Evolutionary conservation across 2,113 vertebrate species (phyloP).

Genomic region (Syngnathus scovelli): DNA sequence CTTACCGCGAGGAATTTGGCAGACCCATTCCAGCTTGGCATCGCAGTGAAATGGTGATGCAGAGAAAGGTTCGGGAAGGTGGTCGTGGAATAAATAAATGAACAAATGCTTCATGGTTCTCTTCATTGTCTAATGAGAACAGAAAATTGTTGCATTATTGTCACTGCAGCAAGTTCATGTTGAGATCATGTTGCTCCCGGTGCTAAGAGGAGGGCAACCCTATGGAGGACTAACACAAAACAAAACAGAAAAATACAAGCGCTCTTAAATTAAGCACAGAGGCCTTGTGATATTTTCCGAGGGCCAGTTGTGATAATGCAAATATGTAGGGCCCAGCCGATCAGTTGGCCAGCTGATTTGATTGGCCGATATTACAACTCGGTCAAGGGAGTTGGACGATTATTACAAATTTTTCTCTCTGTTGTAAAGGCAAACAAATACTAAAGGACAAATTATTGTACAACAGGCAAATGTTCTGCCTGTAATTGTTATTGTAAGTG

Average conservation of each 20-base stretch:
- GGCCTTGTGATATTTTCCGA: too few species aligned
- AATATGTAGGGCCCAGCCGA: too few species aligned
- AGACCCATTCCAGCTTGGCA: constrained; percentile 85
- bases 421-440: too few species aligned
- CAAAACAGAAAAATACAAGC: background rate
- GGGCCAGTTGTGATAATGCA: too few species aligned
- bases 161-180: background rate
- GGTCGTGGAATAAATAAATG: constrained; percentile 27
- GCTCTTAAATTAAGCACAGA: too few species aligned
- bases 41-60: constrained; percentile 86
- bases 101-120: constrained; percentile 38
- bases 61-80: constrained; percentile 57
- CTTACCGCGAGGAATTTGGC: constrained; percentile 89
- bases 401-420: too few species aligned
- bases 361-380: too few species aligned
- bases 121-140: constrained; percentile 53
- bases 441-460: too few species aligned
- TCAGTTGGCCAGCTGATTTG: too few species aligned
- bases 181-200: background rate
- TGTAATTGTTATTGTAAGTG: too few species aligned
- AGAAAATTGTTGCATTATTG: constrained; percentile 21
- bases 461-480: too few species aligned
- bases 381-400: too few species aligned
- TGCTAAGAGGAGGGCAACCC: background rate
- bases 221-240: background rate